phyloP scores from a whole-genome alignment of 2,113 vertebrate species.

The Podarcis muralis region DNA sequence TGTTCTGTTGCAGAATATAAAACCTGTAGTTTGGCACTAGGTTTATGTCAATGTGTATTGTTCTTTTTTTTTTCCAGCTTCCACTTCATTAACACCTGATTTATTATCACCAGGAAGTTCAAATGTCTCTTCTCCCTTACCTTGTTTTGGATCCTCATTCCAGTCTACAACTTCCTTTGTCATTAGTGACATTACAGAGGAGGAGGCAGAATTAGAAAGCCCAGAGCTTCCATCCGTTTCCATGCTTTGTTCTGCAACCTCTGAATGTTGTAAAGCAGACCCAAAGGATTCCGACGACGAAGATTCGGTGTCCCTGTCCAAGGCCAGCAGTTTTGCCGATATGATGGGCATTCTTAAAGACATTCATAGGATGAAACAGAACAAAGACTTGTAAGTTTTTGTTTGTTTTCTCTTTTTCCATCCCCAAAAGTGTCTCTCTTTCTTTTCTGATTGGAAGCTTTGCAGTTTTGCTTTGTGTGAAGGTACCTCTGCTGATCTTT shows the following conservation, averaged over 20 bases:
- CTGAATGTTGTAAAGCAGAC: constrained; percentile 84
- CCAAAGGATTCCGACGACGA: constrained; percentile 87
- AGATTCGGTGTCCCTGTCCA: constrained; percentile 92
- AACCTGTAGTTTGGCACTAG: neutral
- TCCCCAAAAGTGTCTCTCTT: neutral
- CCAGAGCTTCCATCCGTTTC: constrained; percentile 86
- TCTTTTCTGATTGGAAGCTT: neutral
- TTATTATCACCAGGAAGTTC: constrained; percentile 94
- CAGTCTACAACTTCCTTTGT: constrained; percentile 95
- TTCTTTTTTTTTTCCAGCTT: constrained; percentile 78
- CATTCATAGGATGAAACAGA: constrained; percentile 97
- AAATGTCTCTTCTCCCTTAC: constrained; percentile 89
- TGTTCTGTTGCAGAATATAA: neutral
- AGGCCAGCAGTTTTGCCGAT: constrained; percentile 98
- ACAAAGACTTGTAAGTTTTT: constrained; percentile 90
- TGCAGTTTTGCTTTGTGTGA: rapidly evolving
- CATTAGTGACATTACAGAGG: constrained; percentile 96
- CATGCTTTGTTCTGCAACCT: constrained; percentile 86
- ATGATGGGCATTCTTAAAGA: constrained; percentile 99
- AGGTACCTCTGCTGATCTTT: neutral
- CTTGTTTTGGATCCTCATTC: constrained; percentile 91
- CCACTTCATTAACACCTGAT: constrained; percentile 90
- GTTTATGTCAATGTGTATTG: neutral
- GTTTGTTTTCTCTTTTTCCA: neutral
- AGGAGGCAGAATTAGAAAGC: constrained; percentile 89